These are phyloP conservation scores for Cremastobaeus sp. DNA, from an alignment of 2,888 invertebrate species.

Conservation along the genomic window DNA sequence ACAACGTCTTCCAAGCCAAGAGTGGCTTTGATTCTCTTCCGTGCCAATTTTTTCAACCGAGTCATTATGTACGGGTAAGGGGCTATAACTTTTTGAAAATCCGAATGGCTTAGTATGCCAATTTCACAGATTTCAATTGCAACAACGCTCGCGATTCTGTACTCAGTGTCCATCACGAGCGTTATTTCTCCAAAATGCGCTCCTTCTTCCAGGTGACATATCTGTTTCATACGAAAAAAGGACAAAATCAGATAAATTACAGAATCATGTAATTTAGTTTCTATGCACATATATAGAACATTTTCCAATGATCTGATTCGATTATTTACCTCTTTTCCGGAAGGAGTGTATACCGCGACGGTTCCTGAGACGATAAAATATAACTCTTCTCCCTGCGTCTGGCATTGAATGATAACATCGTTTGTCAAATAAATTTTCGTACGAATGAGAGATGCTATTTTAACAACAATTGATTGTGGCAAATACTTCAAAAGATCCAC, in stretches of 20 bases:
- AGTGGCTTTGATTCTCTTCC: slow-evolving; percentile 65
- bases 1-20: slow-evolving; percentile 59
- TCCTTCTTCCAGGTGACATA: slow-evolving; percentile 79
- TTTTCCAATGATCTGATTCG: too few species aligned
- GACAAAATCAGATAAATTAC: too few species aligned
- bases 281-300: too few species aligned
- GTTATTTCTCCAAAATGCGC: slow-evolving; percentile 79
- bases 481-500: slow-evolving; percentile 76
- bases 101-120: slow-evolving; percentile 72
- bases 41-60: slow-evolving; percentile 70
- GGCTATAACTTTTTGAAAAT: slow-evolving; percentile 75
- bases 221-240: slow-evolving; percentile 63
- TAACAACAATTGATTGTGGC: slow-evolving; percentile 69
- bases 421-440: slow-evolving; percentile 76
- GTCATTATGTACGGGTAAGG: slow-evolving; percentile 74
- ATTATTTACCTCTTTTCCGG: slow-evolving; percentile 78
- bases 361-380: slow-evolving; percentile 78
- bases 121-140: slow-evolving; percentile 79
- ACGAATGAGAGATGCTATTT: slow-evolving; percentile 70
- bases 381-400: slow-evolving; percentile 72
- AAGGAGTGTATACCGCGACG: slow-evolving; percentile 77
- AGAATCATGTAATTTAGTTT: too few species aligned
- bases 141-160: slow-evolving; percentile 75
- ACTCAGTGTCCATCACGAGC: slow-evolving; percentile 76
- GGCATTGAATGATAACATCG: slow-evolving; percentile 76